Conservation (phyloP, 2,797 vertebrate species). For the Cossypha caffra region DNA sequence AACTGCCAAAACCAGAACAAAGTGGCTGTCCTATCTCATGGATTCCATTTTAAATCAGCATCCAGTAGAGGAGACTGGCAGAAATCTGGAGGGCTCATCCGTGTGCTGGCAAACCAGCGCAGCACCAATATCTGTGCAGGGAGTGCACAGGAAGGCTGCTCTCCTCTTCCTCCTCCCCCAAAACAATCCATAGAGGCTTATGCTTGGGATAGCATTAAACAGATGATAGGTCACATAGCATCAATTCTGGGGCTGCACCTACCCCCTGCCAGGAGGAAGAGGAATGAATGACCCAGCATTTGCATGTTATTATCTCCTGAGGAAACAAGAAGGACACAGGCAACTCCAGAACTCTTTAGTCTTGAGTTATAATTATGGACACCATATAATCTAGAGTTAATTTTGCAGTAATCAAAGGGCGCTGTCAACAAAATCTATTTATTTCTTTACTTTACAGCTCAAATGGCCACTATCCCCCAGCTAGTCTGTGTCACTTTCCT, state of each 20-base stretch:
- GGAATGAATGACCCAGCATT: background rate
- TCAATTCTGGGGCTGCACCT: background rate
- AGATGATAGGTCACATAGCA: accelerated
- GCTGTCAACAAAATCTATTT: background rate
- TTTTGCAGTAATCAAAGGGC: background rate
- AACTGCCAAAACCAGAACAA: background rate
- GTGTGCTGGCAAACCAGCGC: background rate
- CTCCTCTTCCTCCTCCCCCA: background rate
- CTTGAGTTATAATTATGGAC: background rate
- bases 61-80: background rate
- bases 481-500: background rate
- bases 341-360: background rate
- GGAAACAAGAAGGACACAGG: background rate
- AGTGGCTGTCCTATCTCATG: background rate
- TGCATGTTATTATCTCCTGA: background rate
- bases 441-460: background rate
- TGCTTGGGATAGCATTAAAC: background rate
- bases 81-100: background rate
- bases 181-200: background rate
- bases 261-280: accelerated
- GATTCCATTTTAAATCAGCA: background rate
- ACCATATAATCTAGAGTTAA: background rate
- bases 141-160: background rate
- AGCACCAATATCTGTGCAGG: accelerated
- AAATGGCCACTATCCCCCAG: background rate